Base-by-base conservation (phyloP, 2,113 vertebrate species). In the Cricetomys ansorgei region DNA sequence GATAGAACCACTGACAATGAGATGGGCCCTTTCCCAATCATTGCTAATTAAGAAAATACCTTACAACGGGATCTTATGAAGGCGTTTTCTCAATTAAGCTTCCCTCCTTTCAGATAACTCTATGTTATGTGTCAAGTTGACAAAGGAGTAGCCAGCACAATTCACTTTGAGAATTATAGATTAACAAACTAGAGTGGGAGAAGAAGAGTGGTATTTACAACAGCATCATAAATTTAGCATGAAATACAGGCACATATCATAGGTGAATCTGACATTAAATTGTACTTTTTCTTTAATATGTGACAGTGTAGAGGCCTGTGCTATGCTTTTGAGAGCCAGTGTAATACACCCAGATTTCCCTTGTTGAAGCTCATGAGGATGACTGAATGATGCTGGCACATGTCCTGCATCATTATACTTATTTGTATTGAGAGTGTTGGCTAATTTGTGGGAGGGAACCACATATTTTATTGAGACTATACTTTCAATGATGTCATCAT, bases 391-490 rank as follows among this genome's bases (percentile, higher is more conserved):
- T 83, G 29, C 23, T 50, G 29, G 72, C 62, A 7, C 7, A 50
- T 31, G 12, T 88, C 23, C 86, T 43, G 86, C 23, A 80, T 12
- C 10, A 27, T 65, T n/a, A n/a, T n/a, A n/a, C n/a, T n/a, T n/a
- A 59, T 3, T 40, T 88, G 43, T 94, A 89, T 6, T 91, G 34
- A 81, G 95, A 65, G 85, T 94, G 31, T 31, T 89, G 31, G n/a
- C 31, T 48, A 57, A 62, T 95, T 97, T 97, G 17, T 97, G 80
- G 17, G 97, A 97, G 55, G 70, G 0, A 25, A 81, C 7, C 34
- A 59, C 93, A 94, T 76, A 0, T 81, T 96, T 12, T 77, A 90
- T 86, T 95, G 94, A 97, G 43, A 90, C 73, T 91, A 65, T 48
- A 92, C 8, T 94, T 95, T 94, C 53, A 96, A 55, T 65, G 64